Percentiles rank a stretch among this genome's conserved stretches.
Evolutionary conservation across 1,140 invertebrate species (phyloP).

Genomic region (Caenorhabditis brenneri): DNA sequence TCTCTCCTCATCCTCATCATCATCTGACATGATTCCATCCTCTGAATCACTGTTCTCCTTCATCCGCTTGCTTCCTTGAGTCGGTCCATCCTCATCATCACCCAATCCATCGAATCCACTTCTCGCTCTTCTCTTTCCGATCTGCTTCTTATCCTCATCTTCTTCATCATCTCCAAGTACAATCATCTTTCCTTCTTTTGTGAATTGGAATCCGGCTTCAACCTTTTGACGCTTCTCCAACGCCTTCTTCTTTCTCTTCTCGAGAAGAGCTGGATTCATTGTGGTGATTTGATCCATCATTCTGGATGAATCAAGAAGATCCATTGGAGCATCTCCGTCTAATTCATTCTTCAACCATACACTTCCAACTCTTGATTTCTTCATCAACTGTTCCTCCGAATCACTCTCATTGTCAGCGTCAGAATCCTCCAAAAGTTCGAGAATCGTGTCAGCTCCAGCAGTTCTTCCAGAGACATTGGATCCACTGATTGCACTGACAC

Average conservation of each 20-base stretch:
- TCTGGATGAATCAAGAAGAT: constrained; percentile 53
- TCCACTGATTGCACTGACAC: constrained; percentile 1
- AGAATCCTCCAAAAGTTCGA: constrained; percentile 55
- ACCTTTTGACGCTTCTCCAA: constrained; percentile 47
- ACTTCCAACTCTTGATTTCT: constrained; percentile 31
- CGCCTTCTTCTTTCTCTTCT: constrained; percentile 24
- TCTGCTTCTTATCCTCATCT: constrained; percentile 33
- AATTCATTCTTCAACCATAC: constrained; percentile 58
- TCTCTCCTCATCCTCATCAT: constrained; percentile 42
- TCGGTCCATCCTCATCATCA: constrained; percentile 39
- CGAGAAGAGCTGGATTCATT: constrained; percentile 30
- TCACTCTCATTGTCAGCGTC: constrained; percentile 56
- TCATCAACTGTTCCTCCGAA: constrained; percentile 36
- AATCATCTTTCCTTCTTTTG: constrained; percentile 55
- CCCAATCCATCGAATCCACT: constrained; percentile 28
- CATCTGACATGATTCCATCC: constrained; percentile 12
- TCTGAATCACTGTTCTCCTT: constrained; percentile 48
- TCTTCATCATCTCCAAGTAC: constrained; percentile 48
- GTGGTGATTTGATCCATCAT: constrained; percentile 55
- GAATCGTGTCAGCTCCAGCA: constrained; percentile 57
- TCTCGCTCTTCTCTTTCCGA: constrained; percentile 44
- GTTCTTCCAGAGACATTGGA: constrained; percentile 49
- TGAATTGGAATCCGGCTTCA: constrained; percentile 57
- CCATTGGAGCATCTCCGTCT: constrained; percentile 53
- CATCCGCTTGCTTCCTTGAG: background rate